These are phyloP conservation scores for Drepana falcataria DNA, from an alignment of 2,888 invertebrate genomes.

Conservation along the genomic window DNA sequence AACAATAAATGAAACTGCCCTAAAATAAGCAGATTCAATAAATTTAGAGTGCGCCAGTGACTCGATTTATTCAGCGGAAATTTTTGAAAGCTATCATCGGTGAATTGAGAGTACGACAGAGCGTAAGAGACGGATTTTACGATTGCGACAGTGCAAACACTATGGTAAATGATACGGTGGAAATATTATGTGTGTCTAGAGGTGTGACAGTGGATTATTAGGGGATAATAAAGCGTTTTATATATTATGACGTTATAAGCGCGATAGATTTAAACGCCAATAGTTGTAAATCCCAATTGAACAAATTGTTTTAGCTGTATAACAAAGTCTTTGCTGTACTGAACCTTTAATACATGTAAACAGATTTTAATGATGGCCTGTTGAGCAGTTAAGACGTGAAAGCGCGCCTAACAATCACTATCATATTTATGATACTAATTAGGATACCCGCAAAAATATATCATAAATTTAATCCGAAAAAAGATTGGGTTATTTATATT, in stretches of 20 bases:
- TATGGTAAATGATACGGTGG: slow-evolving; percentile 23
- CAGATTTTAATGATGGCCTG: too few species aligned
- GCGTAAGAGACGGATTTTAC: slow-evolving; percentile 29
- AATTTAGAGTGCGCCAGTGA: slow-evolving; percentile 12
- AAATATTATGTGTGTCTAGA: slow-evolving; percentile 19
- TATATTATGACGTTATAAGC: background rate
- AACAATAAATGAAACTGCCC: slow-evolving; percentile 12
- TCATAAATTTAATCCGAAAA: too few species aligned
- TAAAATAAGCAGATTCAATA: slow-evolving; percentile 22
- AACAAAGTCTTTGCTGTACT: too few species aligned
- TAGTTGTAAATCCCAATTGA: too few species aligned
- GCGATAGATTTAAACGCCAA: too few species aligned
- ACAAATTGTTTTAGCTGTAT: too few species aligned
- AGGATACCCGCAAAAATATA: too few species aligned
- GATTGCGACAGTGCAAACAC: slow-evolving; percentile 27
- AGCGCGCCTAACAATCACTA: too few species aligned
- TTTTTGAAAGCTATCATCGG: slow-evolving; percentile 16
- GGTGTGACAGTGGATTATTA: background rate
- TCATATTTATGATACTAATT: too few species aligned
- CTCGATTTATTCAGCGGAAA: slow-evolving; percentile 19
- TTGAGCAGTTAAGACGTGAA: too few species aligned
- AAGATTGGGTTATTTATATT: too few species aligned
- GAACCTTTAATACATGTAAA: too few species aligned
- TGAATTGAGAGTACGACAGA: slow-evolving; percentile 11
- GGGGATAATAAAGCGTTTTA: background rate